Conservation (phyloP, 2,888 invertebrate genomes). For the Sarcophaga subvicina region DNA sequence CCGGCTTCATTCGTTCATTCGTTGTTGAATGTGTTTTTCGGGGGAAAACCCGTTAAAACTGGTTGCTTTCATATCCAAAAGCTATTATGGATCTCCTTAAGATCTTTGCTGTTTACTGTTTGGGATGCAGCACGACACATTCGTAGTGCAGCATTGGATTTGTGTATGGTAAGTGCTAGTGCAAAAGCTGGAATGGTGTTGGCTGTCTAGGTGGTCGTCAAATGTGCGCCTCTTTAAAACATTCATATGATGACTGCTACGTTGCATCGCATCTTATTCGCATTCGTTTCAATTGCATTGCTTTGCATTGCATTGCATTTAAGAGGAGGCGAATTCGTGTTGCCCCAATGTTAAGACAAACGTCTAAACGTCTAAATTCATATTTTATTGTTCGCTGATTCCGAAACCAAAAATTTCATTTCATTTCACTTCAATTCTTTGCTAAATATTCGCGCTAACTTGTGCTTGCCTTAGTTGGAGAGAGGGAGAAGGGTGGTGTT, state of each 20-base stretch:
- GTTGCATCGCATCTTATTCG: slow-evolving; percentile 33
- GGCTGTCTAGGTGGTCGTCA: slow-evolving; percentile 69
- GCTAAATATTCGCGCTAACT: not conserved
- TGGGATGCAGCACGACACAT: slow-evolving; percentile 12
- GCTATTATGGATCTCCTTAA: not conserved
- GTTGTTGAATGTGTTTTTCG: slow-evolving; percentile 52
- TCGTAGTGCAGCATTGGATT: not conserved
- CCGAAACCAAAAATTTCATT: slow-evolving; percentile 47
- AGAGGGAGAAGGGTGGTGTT: not conserved
- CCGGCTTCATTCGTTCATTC: slow-evolving; percentile 47
- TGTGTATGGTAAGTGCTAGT: slow-evolving; percentile 17
- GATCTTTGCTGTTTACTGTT: slow-evolving; percentile 13
- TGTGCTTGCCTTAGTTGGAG: not conserved
- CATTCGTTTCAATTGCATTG: not conserved
- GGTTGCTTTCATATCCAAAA: slow-evolving; percentile 45
- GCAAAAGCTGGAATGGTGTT: slow-evolving; percentile 60
- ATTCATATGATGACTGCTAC: slow-evolving; percentile 31
- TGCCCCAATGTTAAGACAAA: slow-evolving; percentile 67
- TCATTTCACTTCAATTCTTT: not conserved
- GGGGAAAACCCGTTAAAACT: slow-evolving; percentile 53
- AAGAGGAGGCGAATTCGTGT: slow-evolving; percentile 66
- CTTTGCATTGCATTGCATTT: not conserved
- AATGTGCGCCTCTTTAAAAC: slow-evolving; percentile 63
- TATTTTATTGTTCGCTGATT: slow-evolving; percentile 65
- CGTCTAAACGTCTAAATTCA: slow-evolving; percentile 61